These are phyloP conservation scores for Oryctes rhinoceros DNA, from an alignment of 1,140 invertebrate species.

Conservation along the genomic window DNA sequence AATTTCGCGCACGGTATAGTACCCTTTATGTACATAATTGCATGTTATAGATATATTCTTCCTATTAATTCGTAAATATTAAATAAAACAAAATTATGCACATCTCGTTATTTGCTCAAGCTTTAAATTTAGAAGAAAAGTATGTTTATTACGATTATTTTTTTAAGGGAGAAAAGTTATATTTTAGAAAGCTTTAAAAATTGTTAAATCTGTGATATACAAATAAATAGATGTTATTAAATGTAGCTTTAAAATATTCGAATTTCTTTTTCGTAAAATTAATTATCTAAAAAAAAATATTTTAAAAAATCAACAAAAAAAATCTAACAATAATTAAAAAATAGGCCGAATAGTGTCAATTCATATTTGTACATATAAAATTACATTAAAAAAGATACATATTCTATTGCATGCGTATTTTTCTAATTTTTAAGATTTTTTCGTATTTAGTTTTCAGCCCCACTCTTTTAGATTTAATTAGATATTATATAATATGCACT, in stretches of 20 bases:
- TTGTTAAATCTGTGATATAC: slow-evolving; percentile 40
- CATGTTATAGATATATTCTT: no score
- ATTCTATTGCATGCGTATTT: slow-evolving; percentile 47
- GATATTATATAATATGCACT: slow-evolving; percentile 31
- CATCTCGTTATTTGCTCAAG: slow-evolving; percentile 58
- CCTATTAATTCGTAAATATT: not conserved
- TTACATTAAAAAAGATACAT: slow-evolving; percentile 45
- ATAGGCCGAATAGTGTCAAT: slow-evolving; percentile 59
- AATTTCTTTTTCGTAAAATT: not conserved
- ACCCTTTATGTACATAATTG: not conserved
- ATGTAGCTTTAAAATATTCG: no score
- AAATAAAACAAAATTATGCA: slow-evolving; percentile 37
- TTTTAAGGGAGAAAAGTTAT: not conserved
- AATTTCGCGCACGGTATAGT: not conserved
- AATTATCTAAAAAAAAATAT: not conserved
- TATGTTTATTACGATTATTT: not conserved
- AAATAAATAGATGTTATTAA: no score
- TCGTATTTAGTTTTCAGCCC: slow-evolving; percentile 45
- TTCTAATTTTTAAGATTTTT: slow-evolving; percentile 41
- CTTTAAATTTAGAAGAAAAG: slow-evolving; percentile 53
- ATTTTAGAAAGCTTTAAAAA: slow-evolving; percentile 13
- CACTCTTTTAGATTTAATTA: slow-evolving; percentile 8
- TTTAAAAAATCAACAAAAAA: not conserved
- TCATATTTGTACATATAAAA: slow-evolving; percentile 50
- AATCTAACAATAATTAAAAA: slow-evolving; percentile 29